Evolutionary conservation across 1,140 invertebrate species (phyloP).

Genomic region (Drosophila teissieri): DNA sequence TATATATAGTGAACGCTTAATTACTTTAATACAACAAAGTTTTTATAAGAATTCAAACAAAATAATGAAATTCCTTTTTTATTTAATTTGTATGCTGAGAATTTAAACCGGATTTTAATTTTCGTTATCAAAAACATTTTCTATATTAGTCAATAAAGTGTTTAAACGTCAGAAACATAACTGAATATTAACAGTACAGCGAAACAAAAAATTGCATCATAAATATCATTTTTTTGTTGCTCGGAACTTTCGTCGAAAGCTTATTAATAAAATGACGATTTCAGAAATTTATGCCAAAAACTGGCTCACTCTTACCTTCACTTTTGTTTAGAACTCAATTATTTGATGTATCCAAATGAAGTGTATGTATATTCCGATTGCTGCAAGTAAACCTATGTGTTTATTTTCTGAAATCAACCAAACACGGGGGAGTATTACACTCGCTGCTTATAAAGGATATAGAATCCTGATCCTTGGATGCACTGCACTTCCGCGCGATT

Average conservation of each 20-base stretch:
- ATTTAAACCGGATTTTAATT: neutral
- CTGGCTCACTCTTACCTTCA: slow-evolving; percentile 40
- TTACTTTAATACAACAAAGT: no score
- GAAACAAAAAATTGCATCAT: neutral
- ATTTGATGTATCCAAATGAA: slow-evolving; percentile 28
- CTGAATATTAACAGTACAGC: neutral
- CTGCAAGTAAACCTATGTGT: slow-evolving; percentile 13
- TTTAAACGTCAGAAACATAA: slow-evolving; percentile 8
- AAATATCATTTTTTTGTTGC: slow-evolving; percentile 19
- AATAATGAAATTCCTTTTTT: neutral
- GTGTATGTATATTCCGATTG: slow-evolving; percentile 22
- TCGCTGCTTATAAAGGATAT: slow-evolving; percentile 29
- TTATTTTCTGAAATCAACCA: neutral
- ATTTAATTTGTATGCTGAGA: neutral
- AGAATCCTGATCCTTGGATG: slow-evolving; percentile 19
- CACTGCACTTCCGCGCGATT: slow-evolving; percentile 66
- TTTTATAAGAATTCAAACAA: neutral
- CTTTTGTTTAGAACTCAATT: slow-evolving; percentile 31
- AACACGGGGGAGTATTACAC: neutral
- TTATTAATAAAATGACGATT: slow-evolving; percentile 14
- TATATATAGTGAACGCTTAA: no score
- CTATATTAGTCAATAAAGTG: slow-evolving; percentile 13
- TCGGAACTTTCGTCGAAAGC: slow-evolving; percentile 19
- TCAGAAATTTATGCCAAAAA: slow-evolving; percentile 21
- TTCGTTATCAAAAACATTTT: slow-evolving; percentile 4